Percentiles rank a stretch among this genome's conserved stretches.
These are phyloP conservation scores for Corynorhinus townsendii DNA, from an alignment of 2,113 vertebrate species.

Conservation along the genomic window DNA sequence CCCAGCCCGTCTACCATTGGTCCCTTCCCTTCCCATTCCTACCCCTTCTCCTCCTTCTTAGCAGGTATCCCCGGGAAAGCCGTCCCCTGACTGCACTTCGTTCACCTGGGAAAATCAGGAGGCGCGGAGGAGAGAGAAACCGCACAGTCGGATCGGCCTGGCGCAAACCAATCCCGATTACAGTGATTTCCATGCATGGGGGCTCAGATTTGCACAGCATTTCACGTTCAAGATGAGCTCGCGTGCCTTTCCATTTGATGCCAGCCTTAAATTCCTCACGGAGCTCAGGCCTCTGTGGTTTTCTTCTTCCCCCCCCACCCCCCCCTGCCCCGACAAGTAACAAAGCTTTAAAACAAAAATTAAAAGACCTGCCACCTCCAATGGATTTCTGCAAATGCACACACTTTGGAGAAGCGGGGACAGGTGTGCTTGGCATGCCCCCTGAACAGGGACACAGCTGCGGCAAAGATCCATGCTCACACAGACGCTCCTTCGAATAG, in stretches of 20 bases:
- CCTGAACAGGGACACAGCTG: not conserved
- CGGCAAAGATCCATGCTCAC: not conserved
- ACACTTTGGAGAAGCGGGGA: not conserved
- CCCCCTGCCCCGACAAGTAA: no score
- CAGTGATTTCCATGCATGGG: not conserved
- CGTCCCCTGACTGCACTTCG: not conserved
- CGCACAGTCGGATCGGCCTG: slow-evolving; percentile 2
- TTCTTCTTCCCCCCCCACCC: not conserved
- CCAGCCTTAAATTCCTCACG: slow-evolving; percentile 35
- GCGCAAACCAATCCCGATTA: slow-evolving; percentile 32
- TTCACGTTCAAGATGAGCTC: slow-evolving; percentile 39
- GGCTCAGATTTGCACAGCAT: slow-evolving; percentile 42
- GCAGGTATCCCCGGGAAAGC: not conserved
- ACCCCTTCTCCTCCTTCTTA: not conserved
- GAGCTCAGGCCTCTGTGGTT: not conserved
- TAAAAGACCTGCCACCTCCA: not conserved
- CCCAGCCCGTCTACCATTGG: not conserved
- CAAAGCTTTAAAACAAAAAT: slow-evolving; percentile 30
- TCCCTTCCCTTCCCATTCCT: not conserved
- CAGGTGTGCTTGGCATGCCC: not conserved
- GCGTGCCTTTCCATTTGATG: slow-evolving; percentile 29
- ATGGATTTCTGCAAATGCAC: not conserved
- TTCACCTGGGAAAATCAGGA: not conserved
- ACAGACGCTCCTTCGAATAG: not conserved
- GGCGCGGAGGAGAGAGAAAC: not conserved